Conservation (phyloP, 37 sponge, comb jelly and placozoan genomes). For the Diacarnus erythraeanus region DNA sequence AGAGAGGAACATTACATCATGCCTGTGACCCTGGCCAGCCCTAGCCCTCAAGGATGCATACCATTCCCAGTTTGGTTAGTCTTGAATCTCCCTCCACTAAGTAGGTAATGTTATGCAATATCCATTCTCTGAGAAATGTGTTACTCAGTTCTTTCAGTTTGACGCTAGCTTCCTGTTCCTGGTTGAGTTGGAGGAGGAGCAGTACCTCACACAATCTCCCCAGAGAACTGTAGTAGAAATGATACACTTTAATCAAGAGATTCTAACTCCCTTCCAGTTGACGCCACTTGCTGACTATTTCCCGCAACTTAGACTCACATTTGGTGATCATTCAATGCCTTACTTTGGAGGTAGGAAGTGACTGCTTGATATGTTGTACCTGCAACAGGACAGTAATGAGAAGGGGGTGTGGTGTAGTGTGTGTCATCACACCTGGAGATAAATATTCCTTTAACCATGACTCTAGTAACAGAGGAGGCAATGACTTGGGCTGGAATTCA, state of each 20-base stretch:
- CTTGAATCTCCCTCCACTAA: neutral
- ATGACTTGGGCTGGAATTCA: constrained; percentile 3
- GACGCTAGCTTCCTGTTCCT: neutral
- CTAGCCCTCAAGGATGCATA: too few relatives aligned
- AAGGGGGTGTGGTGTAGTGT: neutral
- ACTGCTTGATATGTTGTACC: too few relatives aligned
- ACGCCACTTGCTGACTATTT: too few relatives aligned
- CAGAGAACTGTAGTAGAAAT: neutral
- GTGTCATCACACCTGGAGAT: constrained; percentile 28
- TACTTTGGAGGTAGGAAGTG: neutral
- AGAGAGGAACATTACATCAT: neutral
- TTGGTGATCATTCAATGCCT: neutral
- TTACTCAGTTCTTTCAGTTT: neutral
- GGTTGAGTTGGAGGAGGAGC: neutral
- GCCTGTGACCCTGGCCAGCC: neutral
- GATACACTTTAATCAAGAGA: too few relatives aligned
- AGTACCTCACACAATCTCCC: constrained; percentile 17
- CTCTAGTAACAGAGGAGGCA: constrained; percentile 27
- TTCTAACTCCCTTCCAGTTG: too few relatives aligned
- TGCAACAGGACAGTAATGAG: too few relatives aligned
- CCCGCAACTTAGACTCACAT: neutral
- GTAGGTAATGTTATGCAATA: constrained; percentile 8
- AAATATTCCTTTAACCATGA: constrained; percentile 16
- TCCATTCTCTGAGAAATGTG: constrained; percentile 11
- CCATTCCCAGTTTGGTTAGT: constrained; percentile 31